Conservation (phyloP, 2,888 invertebrate genomes). For the Dicyrtoma fusca region DNA sequence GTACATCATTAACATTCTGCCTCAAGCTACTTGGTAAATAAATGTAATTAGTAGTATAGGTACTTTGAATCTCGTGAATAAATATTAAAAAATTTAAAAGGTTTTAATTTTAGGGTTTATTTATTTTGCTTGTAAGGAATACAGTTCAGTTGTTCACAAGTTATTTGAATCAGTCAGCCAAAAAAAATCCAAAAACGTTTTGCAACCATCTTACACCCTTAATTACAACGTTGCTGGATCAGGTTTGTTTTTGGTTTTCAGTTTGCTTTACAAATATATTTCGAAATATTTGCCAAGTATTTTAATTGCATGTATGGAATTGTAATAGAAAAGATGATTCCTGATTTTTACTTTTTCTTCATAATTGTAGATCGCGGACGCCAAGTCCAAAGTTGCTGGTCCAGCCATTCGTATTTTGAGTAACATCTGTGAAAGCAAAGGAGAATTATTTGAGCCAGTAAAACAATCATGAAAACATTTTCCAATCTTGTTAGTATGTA, state of each 20-base stretch:
- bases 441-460: slow-evolving; percentile 26
- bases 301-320: no score
- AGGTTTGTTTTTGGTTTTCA: no score
- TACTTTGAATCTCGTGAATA: no score
- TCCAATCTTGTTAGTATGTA: neutral
- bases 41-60: no score
- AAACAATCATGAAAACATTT: neutral
- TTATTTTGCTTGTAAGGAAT: neutral
- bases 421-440: slow-evolving; percentile 24
- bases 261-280: no score
- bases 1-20: slow-evolving; percentile 19
- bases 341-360: no score
- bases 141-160: slow-evolving; percentile 26
- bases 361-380: slow-evolving; percentile 12
- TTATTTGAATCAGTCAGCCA: slow-evolving; percentile 11
- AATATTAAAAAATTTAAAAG: no score
- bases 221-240: slow-evolving; percentile 12
- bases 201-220: neutral
- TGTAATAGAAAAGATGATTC: no score
- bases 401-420: slow-evolving; percentile 23
- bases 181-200: slow-evolving; percentile 32
- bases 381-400: slow-evolving; percentile 23
- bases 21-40: slow-evolving; percentile 23
- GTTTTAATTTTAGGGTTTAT: neutral
- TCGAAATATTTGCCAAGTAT: no score